phyloP scores from a whole-genome alignment of 2,888 invertebrate genomes.

The Apodemia mormo region DNA sequence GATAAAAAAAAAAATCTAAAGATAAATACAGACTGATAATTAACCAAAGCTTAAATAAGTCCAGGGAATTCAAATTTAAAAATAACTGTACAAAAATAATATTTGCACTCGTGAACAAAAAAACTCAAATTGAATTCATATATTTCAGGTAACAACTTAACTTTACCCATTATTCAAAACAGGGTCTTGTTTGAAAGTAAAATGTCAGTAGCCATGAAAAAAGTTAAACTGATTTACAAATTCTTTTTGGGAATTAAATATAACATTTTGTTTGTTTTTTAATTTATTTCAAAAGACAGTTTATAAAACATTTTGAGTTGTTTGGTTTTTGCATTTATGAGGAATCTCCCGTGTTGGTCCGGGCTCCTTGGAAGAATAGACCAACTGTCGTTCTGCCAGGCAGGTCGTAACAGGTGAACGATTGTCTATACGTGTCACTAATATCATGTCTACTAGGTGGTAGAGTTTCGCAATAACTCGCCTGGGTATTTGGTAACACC shows the following conservation, averaged over 20 bases:
- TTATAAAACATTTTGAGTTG: no score
- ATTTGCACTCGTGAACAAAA: slow-evolving; percentile 61
- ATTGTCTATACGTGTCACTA: no score
- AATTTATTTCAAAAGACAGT: no score
- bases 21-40: neutral
- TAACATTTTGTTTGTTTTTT: neutral
- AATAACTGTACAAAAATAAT: slow-evolving; percentile 60
- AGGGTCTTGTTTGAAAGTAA: slow-evolving; percentile 55
- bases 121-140: slow-evolving; percentile 50
- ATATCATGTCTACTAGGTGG: no score
- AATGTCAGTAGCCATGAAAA: slow-evolving; percentile 53
- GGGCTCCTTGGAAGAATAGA: no score
- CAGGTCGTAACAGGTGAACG: no score
- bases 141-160: slow-evolving; percentile 42
- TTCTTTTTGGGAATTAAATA: slow-evolving; percentile 23
- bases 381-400: no score
- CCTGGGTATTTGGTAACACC: no score
- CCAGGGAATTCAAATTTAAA: slow-evolving; percentile 47
- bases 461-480: no score
- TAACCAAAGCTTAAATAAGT: neutral
- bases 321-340: no score
- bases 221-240: slow-evolving; percentile 44
- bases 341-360: no score
- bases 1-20: no score
- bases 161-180: slow-evolving; percentile 66